Evolutionary conservation across 2,888 invertebrate species (phyloP).

Genomic region (Xanthorhoe designata): DNA sequence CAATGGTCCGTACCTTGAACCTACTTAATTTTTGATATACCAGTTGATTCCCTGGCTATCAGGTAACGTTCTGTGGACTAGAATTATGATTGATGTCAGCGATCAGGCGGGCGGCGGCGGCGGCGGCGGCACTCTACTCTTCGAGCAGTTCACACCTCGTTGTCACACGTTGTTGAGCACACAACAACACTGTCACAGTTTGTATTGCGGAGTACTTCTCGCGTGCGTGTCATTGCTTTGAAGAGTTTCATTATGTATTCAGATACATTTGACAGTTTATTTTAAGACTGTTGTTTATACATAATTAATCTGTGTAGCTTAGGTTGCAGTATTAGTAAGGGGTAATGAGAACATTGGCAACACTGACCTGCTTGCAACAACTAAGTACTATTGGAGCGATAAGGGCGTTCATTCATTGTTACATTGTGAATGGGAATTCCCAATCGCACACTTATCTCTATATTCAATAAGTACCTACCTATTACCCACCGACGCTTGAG

Average conservation of each 20-base stretch:
- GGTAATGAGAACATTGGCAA: neutral
- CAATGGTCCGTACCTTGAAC: too few species aligned
- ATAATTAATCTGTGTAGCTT: neutral
- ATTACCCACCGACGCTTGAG: neutral
- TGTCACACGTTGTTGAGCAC: constrained; percentile 4
- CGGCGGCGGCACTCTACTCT: too few species aligned
- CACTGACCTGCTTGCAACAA: neutral
- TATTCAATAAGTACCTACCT: neutral
- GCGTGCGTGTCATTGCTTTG: neutral
- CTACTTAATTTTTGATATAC: too few species aligned
- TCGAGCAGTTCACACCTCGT: constrained; percentile 7
- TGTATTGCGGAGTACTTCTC: constrained; percentile 14
- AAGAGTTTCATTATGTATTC: neutral
- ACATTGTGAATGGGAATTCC: neutral
- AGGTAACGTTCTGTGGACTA: neutral
- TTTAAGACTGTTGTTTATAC: neutral
- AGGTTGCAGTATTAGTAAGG: neutral
- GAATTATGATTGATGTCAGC: neutral
- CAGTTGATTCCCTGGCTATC: too few species aligned
- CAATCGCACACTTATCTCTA: neutral
- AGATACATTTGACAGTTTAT: neutral
- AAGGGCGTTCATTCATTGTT: neutral
- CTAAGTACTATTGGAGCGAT: neutral
- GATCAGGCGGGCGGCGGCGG: neutral
- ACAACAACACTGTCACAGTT: constrained; percentile 1